These are phyloP conservation scores for Trichechus manatus DNA, from an alignment of 2,113 vertebrate species.

Conservation along the genomic window DNA sequence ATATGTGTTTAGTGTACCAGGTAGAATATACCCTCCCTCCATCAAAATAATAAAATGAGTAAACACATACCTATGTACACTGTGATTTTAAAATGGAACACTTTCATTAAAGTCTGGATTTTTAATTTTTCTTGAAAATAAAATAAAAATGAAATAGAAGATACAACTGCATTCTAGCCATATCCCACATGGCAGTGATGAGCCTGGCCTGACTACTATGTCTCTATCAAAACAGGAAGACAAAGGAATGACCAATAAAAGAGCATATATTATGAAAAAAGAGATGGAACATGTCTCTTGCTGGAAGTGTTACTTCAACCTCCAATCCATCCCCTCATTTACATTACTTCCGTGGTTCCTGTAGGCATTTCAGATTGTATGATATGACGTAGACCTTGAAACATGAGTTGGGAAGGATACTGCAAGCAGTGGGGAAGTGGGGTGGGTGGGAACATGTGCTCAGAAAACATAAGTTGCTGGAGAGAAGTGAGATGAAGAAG, in stretches of 20 bases:
- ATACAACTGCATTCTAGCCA: not conserved
- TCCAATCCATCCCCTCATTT: not conserved
- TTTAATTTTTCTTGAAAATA: not conserved
- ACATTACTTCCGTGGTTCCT: not conserved
- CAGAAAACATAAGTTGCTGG: not conserved
- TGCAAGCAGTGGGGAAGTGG: not conserved
- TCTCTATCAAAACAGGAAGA: not conserved
- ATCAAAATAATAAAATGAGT: not conserved
- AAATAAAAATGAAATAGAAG: not conserved
- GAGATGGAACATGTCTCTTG: not conserved
- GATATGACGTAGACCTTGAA: constrained; percentile 16
- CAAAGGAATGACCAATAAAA: not conserved
- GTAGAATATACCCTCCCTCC: not conserved
- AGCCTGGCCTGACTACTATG: not conserved
- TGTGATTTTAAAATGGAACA: not conserved
- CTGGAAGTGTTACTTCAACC: not conserved
- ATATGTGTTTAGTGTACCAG: no score
- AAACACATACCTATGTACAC: not conserved
- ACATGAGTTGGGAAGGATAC: not conserved
- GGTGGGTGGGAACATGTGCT: not conserved
- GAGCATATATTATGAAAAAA: not conserved
- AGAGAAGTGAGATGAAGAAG: not conserved
- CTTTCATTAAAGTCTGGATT: not conserved
- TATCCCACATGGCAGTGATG: fast-evolving
- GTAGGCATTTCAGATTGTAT: not conserved